Conservation (phyloP, 2,113 vertebrate genomes). For the Alligator sinensis region DNA sequence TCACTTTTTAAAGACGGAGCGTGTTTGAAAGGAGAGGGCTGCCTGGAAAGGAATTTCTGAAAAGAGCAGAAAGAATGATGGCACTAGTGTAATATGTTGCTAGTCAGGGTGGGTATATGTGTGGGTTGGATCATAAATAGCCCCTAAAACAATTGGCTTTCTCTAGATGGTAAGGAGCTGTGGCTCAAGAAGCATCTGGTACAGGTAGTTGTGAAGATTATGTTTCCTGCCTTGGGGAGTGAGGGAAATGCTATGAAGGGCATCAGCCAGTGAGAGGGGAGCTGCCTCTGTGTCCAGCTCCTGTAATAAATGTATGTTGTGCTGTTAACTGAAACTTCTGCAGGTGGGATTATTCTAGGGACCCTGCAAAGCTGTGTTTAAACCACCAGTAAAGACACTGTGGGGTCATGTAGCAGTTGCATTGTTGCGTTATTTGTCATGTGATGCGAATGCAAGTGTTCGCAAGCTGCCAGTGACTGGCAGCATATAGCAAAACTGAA, state of each 20-base stretch:
- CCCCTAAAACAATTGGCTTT: neutral
- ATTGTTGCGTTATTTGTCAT: neutral
- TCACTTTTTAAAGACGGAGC: neutral
- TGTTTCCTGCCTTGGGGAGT: neutral
- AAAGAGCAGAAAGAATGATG: neutral
- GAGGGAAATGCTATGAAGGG: too few species aligned
- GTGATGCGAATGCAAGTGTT: neutral
- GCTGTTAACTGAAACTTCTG: neutral
- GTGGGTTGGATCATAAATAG: neutral
- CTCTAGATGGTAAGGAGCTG: neutral
- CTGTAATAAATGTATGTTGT: neutral
- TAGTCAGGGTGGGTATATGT: neutral
- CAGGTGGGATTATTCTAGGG: neutral
- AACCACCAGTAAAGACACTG: neutral
- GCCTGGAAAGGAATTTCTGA: neutral
- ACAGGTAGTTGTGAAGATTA: neutral
- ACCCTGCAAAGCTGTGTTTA: neutral
- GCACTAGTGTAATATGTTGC: neutral
- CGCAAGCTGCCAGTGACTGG: too few species aligned
- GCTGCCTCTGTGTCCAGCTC: neutral
- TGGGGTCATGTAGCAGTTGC: neutral
- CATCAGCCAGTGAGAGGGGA: neutral
- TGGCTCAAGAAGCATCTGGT: neutral
- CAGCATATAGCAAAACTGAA: neutral
- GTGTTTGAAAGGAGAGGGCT: neutral